Base-by-base conservation (phyloP, 1,140 invertebrate genomes). In the Drosophila funebris region DNA sequence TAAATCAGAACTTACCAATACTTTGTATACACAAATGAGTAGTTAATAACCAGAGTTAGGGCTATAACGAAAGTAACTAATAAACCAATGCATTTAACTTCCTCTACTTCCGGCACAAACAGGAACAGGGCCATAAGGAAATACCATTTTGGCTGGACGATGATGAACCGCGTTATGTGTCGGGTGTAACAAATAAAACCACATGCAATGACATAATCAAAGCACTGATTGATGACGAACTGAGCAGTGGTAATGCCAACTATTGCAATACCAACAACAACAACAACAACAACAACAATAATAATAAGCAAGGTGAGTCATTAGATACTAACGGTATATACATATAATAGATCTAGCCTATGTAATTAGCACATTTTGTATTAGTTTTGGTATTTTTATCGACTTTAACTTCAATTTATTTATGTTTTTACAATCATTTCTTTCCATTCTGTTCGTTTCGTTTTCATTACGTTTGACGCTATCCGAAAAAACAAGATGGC, bases 121-220 rank as follows among this genome's bases (percentile, higher is more conserved):
- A 91, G 89, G 73, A 88, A 20, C 78, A 91, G 67, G 78, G 78
- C 39, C 72, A 90, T 44, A 87, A 90, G 64, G 91, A 92, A 74
- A 91, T 92, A 50, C 87, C 90, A 22, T 91, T 92, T 73, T 92
- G 90, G 90, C 73, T 92, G 60, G 74, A 72, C 53, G 72, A 90
- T 48, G 63, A 85, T 27, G 85, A 90, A 33, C 83, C 90, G 14
- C 87, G 91, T 64, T 92, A 84, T 70, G 83, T 92, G 58, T 91
- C 91, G 50, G 91, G 91, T 57, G 85, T 92, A 67, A 91, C 88
- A 63, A 90, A 77, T 53, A 83, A 77, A 69, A 92, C 91, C 20
- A 92, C 91, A 46, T 92, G 91, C 79, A 90, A 90, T 90, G 91
- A 92, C 72, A 90, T 91, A 85, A 91, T 92, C 76, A 90, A 91